phyloP scores from a whole-genome alignment of 2,888 invertebrate species.

The Torymus auratus region DNA sequence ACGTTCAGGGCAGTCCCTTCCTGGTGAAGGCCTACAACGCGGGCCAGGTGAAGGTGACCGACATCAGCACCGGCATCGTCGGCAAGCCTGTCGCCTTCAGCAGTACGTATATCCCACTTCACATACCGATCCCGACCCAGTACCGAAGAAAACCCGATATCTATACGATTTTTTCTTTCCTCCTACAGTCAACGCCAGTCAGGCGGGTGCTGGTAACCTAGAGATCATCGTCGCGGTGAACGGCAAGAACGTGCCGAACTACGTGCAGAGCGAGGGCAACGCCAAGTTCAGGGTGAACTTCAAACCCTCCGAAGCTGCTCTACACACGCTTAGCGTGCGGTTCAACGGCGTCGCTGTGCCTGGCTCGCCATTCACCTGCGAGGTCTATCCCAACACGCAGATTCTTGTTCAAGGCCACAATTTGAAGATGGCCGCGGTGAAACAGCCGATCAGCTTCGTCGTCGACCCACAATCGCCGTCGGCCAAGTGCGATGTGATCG shows the following conservation, averaged over 20 bases:
- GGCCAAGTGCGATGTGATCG: conserved; percentile 78
- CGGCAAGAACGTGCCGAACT: conserved; percentile 98
- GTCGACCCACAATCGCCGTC: conserved; percentile 78
- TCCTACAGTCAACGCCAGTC: conserved; percentile 91
- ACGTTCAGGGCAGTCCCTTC: conserved; percentile 97
- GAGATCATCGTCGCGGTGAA: conserved; percentile 98
- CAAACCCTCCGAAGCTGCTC: conserved; percentile 95
- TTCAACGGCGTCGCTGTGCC: conserved; percentile 84
- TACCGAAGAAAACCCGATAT: no score
- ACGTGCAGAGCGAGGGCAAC: conserved; percentile 97
- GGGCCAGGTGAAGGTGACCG: conserved; percentile 94
- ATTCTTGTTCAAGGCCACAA: conserved; percentile 83
- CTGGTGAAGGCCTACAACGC: conserved; percentile 97
- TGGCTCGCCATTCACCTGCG: conserved; percentile 96
- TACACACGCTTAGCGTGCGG: conserved; percentile 93
- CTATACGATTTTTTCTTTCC: no score
- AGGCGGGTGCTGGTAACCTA: conserved; percentile 96
- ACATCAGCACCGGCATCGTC: conserved; percentile 92
- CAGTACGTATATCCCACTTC: conserved; percentile 79
- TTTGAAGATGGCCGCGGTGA: conserved; percentile 84
- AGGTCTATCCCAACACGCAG: conserved; percentile 84
- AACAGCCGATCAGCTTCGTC: conserved; percentile 80
- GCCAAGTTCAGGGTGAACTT: conserved; percentile 96
- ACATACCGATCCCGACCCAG: no score
- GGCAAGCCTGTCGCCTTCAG: conserved; percentile 96